Evolutionary conservation across 2,113 vertebrate species (phyloP).

Genomic region (Platanista minor): DNA sequence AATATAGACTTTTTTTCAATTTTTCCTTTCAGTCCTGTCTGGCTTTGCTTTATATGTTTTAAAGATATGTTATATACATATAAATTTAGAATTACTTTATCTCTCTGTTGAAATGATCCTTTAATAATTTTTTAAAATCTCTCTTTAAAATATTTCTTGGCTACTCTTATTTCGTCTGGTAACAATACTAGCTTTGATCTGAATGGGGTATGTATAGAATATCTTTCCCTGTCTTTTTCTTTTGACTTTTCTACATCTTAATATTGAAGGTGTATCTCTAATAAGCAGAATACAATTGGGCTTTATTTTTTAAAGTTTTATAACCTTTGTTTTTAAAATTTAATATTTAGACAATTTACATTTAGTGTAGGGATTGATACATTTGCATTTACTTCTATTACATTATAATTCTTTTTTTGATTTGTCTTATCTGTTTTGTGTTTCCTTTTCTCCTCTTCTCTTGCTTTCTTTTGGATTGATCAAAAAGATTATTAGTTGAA

Average conservation of each 20-base stretch:
- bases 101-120: background rate
- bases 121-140: background rate
- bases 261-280: background rate
- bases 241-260: background rate
- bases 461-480: background rate
- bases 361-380: background rate
- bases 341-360: background rate
- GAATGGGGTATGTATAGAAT: background rate
- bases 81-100: background rate
- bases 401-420: background rate
- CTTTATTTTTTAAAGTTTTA: constrained; percentile 2
- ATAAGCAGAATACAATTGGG: background rate
- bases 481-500: background rate
- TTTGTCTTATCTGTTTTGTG: background rate
- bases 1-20: background rate
- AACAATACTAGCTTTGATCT: background rate
- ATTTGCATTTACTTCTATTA: background rate
- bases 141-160: background rate
- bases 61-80: background rate
- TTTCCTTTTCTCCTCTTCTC: background rate
- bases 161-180: background rate
- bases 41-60: background rate
- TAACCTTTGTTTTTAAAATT: background rate
- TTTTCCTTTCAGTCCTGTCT: background rate
- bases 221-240: background rate